These are phyloP conservation scores for Pimephales promelas DNA, from an alignment of 2,113 vertebrate species.

Conservation along the genomic window DNA sequence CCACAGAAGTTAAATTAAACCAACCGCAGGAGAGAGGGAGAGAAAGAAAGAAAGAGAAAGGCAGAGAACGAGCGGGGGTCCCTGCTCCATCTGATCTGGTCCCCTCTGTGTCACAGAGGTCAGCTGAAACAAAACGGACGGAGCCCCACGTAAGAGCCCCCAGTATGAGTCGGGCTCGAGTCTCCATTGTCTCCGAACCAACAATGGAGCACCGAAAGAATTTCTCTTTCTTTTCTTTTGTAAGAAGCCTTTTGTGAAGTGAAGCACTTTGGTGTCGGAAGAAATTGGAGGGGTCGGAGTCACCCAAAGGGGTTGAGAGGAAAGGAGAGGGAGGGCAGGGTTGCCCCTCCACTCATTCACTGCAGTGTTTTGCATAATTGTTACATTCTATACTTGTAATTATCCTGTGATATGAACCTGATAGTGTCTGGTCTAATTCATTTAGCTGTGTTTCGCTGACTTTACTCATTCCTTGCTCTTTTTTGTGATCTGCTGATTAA, in stretches of 20 bases:
- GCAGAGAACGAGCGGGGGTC: conserved; percentile 54
- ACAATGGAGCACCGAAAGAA: conserved; percentile 77
- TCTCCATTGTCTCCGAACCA: conserved; percentile 78
- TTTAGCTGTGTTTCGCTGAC: conserved; percentile 71
- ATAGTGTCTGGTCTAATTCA: conserved; percentile 83
- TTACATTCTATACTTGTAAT: conserved; percentile 83
- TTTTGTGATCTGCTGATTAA: conserved; percentile 78
- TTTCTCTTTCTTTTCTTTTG: conserved; percentile 53
- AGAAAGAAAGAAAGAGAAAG: conserved; percentile 54
- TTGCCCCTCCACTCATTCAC: conserved; percentile 67
- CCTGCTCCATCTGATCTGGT: conserved; percentile 77
- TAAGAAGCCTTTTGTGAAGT: conserved; percentile 72
- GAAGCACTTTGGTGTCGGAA: conserved; percentile 76
- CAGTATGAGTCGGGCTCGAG: conserved; percentile 64
- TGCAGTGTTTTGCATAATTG: conserved; percentile 80
- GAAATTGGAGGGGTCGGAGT: conserved; percentile 71
- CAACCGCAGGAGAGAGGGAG: conserved; percentile 72
- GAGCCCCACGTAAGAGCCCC: conserved; percentile 54
- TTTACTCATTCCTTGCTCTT: conserved; percentile 12
- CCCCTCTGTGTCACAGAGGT: conserved; percentile 71
- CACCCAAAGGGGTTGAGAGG: conserved; percentile 40
- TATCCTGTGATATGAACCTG: conserved; percentile 82
- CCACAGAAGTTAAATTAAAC: conserved; percentile 82
- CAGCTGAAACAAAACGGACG: conserved; percentile 70
- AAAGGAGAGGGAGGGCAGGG: conserved; percentile 44